Conservation (phyloP, 1,140 invertebrate species). For the Drepana arcuata region DNA sequence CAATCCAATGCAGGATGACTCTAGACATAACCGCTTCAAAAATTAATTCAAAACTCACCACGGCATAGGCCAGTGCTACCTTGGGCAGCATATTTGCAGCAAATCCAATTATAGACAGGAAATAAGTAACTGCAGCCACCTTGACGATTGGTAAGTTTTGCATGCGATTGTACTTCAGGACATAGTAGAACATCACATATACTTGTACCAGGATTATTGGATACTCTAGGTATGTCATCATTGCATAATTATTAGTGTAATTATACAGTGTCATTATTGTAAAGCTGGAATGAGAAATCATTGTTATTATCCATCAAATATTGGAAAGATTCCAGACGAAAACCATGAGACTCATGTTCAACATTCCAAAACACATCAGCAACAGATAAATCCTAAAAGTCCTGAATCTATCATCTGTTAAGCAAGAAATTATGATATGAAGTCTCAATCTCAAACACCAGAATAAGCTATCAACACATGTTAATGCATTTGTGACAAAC, state of each 20-base stretch:
- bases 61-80: constrained; percentile 71
- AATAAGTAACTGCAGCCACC: constrained; percentile 62
- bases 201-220: constrained; percentile 80
- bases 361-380: too few relatives aligned
- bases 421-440: too few relatives aligned
- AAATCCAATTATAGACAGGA: constrained; percentile 62
- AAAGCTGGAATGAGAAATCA: constrained; percentile 73
- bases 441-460: too few relatives aligned
- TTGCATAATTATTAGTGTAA: constrained; percentile 77
- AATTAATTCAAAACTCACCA: constrained; percentile 69
- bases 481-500: too few relatives aligned
- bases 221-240: constrained; percentile 81
- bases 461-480: too few relatives aligned
- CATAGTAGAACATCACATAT: constrained; percentile 76
- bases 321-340: too few relatives aligned
- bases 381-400: too few relatives aligned
- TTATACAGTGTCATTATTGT: constrained; percentile 81
- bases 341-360: too few relatives aligned
- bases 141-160: constrained; percentile 53
- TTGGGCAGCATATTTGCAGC: constrained; percentile 71
- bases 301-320: too few relatives aligned
- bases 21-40: too few relatives aligned
- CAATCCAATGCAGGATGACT: too few relatives aligned
- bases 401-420: too few relatives aligned
- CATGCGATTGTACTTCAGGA: constrained; percentile 74